Conservation (phyloP, 2,113 vertebrate species). For the Toxotes jaculatrix region DNA sequence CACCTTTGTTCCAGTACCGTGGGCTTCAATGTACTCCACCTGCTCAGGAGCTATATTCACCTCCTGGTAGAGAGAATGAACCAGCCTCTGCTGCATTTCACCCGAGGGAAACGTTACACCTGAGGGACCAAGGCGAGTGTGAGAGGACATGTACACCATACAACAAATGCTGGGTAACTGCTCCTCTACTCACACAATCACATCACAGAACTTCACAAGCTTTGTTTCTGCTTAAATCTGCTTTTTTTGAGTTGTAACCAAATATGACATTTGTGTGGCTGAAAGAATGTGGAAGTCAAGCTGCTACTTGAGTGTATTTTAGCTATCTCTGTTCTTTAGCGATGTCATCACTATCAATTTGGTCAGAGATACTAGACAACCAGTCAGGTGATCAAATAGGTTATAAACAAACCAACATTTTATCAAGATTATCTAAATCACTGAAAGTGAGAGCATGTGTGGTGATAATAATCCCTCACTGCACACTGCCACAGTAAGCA, state of each 20-base stretch:
- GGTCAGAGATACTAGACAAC: too few species aligned
- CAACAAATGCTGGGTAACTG: not conserved
- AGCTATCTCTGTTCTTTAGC: not conserved
- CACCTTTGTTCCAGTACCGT: conserved; percentile 98
- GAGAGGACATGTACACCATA: not conserved
- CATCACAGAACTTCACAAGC: too few species aligned
- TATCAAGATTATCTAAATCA: not conserved
- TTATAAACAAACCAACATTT: not conserved
- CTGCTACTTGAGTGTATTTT: not conserved
- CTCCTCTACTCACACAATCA: too few species aligned
- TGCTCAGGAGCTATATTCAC: conserved; percentile 82
- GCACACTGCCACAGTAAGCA: not conserved
- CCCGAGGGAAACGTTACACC: conserved; percentile 97
- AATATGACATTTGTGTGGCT: not conserved
- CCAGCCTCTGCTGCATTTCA: conserved; percentile 87
- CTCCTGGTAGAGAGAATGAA: conserved; percentile 87
- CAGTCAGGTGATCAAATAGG: not conserved
- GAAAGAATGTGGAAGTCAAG: not conserved
- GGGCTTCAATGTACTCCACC: conserved; percentile 95
- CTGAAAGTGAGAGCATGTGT: not conserved
- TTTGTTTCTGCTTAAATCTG: not conserved
- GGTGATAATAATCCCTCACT: not conserved
- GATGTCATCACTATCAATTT: not conserved
- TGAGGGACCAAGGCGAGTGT: conserved; percentile 59
- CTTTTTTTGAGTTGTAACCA: not conserved